phyloP scores from a whole-genome alignment of 23 tunicate species.

The Oikopleura dioica region DNA sequence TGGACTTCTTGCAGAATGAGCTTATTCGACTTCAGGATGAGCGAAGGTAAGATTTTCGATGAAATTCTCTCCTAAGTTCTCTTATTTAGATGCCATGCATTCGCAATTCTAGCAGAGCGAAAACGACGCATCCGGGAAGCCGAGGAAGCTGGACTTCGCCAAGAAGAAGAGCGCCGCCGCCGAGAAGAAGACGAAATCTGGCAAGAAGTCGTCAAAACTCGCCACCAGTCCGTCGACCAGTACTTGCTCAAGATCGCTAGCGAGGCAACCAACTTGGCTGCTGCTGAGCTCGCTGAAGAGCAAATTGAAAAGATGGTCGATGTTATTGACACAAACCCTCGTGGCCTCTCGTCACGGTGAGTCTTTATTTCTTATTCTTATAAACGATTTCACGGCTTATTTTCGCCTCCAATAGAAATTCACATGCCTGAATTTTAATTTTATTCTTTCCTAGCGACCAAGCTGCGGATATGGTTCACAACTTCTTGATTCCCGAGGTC shows the following conservation, averaged over 20 bases:
- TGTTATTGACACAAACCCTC: not conserved
- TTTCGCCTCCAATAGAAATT: no score
- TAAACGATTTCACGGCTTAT: no score
- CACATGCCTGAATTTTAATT: no score
- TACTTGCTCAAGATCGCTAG: not conserved
- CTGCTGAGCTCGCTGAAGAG: not conserved
- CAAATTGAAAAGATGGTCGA: not conserved
- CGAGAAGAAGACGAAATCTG: constrained; percentile 95
- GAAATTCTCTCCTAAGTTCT: not conserved
- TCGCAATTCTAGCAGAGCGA: constrained; percentile 78
- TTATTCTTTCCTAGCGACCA: no score
- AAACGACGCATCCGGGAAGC: constrained; percentile 76
- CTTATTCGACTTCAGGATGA: constrained; percentile 43
- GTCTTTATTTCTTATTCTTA: no score
- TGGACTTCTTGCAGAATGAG: constrained; percentile 78
- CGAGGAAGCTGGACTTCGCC: constrained; percentile 80
- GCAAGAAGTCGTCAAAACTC: constrained; percentile 25
- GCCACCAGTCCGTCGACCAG: constrained; percentile 25
- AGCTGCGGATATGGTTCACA: constrained; percentile 53
- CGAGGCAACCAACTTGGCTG: not conserved
- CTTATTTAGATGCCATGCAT: constrained; percentile 17
- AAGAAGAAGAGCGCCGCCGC: constrained; percentile 71
- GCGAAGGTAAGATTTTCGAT: constrained; percentile 25
- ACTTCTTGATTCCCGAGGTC: constrained; percentile 80
- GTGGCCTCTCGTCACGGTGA: no score